Evolutionary conservation across 2,113 vertebrate genomes (phyloP), one percentile per base, ranked within the genome.

Genomic region (Limanda limanda): DNA sequence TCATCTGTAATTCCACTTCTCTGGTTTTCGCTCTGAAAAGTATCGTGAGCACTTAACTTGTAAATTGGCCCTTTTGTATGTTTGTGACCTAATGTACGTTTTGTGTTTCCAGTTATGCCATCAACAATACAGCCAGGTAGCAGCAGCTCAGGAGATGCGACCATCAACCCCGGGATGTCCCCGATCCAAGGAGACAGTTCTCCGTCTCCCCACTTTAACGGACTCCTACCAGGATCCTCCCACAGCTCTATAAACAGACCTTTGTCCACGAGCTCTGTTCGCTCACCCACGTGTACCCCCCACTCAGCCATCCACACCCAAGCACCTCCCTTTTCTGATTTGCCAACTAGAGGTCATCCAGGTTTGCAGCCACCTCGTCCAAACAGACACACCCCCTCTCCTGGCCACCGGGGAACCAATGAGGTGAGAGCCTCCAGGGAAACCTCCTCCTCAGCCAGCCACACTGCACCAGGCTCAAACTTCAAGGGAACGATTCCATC

Each of bases 101-200:
- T 61, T 83, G 23, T 65, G 2, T 89, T 89, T 5, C 1, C 71
- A 98, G 96, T 91, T 52, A 57, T 57, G 56, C 56, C 86, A 15
- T 91, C 87, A 2, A 1, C 86, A 21, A 66, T 91, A 70, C 93
- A 77, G 1, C 93, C 90, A 59, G 86, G 66, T 57, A 76, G 89
- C 42, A 87, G 74, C 27, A 83, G 67, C 78, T 88, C 52, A 14
- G 92, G 87, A 31, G 92, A 94, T 65, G 37, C 64, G 48, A 81
- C 71, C 60, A 52, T 69, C 42, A 64, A 21, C 18, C 91, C 87
- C 11, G 84, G 68, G 1, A 47, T 84, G 59, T 57, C 87, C 48
- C 3, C 78, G 17, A 3, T 68, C 67, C 76, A 86, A 88, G 68
- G 88, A 85, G 89, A 91, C 84, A 67, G 64, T 76, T 81, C 72